Conservation (phyloP, 2,797 vertebrate species). For the Diglossa cyanea region DNA sequence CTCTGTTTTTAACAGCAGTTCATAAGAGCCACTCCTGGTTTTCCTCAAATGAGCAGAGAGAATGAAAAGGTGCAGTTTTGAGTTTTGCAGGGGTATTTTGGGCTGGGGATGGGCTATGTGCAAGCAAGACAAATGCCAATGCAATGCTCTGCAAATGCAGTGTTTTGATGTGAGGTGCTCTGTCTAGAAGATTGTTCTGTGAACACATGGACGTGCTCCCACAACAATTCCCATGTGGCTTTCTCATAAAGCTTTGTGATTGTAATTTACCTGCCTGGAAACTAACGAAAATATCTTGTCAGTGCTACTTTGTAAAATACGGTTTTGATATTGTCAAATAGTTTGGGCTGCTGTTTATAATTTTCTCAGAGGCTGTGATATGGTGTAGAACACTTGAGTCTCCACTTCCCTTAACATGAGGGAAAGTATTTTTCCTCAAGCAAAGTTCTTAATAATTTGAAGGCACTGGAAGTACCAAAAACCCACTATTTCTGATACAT, state of each 20-base stretch:
- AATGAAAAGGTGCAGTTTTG: not conserved
- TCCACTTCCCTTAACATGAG: not conserved
- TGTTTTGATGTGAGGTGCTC: not conserved
- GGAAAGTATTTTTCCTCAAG: not conserved
- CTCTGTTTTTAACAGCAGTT: slow-evolving; percentile 1
- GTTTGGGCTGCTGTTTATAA: not conserved
- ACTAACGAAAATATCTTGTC: not conserved
- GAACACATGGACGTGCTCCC: fast-evolving
- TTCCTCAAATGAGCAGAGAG: slow-evolving; percentile 25
- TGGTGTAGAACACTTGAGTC: not conserved
- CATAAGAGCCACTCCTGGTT: not conserved
- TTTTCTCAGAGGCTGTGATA: not conserved
- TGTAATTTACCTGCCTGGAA: not conserved
- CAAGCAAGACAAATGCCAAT: not conserved
- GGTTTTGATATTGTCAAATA: not conserved
- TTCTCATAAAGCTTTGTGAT: not conserved
- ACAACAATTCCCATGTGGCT: not conserved
- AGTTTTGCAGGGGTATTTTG: not conserved
- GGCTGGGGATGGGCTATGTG: not conserved
- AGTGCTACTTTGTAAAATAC: not conserved
- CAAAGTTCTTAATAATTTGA: not conserved
- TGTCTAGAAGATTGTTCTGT: not conserved
- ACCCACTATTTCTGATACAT: fast-evolving
- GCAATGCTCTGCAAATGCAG: not conserved
- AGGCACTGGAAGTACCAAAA: not conserved